Evolutionary conservation across 2,113 vertebrate species (phyloP).

Genomic region (Dolichallabes microphthalmus): DNA sequence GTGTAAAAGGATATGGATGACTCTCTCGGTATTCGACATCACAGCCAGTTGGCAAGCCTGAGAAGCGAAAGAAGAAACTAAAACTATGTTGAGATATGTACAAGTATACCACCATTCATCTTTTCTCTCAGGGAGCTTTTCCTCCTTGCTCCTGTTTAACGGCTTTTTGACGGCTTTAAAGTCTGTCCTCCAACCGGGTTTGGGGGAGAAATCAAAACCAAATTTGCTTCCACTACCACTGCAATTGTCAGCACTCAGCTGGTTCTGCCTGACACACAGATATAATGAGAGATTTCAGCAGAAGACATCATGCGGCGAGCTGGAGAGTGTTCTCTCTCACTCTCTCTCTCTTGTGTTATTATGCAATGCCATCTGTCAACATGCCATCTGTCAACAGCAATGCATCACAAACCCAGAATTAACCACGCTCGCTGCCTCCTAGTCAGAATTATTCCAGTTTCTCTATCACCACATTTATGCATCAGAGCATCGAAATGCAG

Average conservation of each 20-base stretch:
- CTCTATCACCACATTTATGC: neutral
- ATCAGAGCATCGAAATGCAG: neutral
- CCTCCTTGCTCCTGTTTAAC: slow-evolving; percentile 9
- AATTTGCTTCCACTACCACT: slow-evolving; percentile 35
- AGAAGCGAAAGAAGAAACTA: neutral
- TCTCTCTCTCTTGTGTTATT: neutral
- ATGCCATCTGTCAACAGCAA: slow-evolving; percentile 28
- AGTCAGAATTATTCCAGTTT: neutral
- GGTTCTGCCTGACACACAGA: slow-evolving; percentile 27
- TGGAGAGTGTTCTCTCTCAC: neutral
- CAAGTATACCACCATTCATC: neutral
- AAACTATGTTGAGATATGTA: neutral
- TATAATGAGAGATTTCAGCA: slow-evolving; percentile 38
- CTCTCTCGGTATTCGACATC: slow-evolving; percentile 4
- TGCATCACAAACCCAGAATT: slow-evolving; percentile 25
- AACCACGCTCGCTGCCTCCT: slow-evolving; percentile 14
- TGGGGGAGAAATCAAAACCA: slow-evolving; percentile 14
- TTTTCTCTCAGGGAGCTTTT: neutral
- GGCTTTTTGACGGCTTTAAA: neutral
- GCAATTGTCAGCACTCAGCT: slow-evolving; percentile 31
- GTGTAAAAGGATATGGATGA: slow-evolving; percentile 19
- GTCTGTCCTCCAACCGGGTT: neutral
- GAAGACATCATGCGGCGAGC: slow-evolving; percentile 15
- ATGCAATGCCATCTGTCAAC: slow-evolving; percentile 45
- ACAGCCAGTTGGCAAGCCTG: neutral